Base-by-base conservation (phyloP, 2,888 invertebrate genomes). In the Tenodera sinensis region DNA sequence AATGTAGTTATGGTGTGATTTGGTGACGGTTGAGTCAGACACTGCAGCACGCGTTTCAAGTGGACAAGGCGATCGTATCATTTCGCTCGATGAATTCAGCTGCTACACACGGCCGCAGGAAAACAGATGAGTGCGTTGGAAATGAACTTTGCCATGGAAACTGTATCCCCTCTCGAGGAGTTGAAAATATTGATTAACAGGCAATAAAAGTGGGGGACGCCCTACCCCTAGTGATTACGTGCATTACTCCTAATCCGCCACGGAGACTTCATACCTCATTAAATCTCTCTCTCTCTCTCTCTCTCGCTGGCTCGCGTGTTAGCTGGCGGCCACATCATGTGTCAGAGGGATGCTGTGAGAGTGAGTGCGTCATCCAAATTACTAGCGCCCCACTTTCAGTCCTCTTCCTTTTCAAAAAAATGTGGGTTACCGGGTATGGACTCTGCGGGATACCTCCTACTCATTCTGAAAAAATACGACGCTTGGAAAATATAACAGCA, bases 231-330 rank as follows among this genome's bases (percentile, higher is more conserved):
- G 90, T 90, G 90, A 90, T 90, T 90, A 90, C 89, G 89, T 89
- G 89, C 90, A 89, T 89, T 90, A 89, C 89, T 54, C 81, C 83
- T 90, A 90, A 90, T 90, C 90, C 89, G 89, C 89, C 30, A 85
- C 88, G 88, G 85, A 90, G 90, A 88, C 89, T 90, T 90, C 90
- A 90, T 90, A 90, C 90, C 90, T 90, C 90, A 90, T 90, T 90
- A 90, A 90, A 89, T 89, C 88, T n/a, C n/a, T n/a, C n/a, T n/a
- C n/a, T n/a, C n/a, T n/a, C n/a, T n/a, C n/a, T n/a, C n/a, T n/a
- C n/a, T n/a, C n/a, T n/a, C 81, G 85, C 89, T 89, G 89, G 54
- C 54, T 71, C 54, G 54, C 54, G 54, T 71, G 54, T 34, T 28
- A 85, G 85, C 85, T 42, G 34, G 47, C 85, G 85, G 34, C 47